Evolutionary conservation across 2,888 invertebrate genomes (phyloP), one percentile per base, ranked within the genome.

Genomic region (Brassicogethes aeneus): DNA sequence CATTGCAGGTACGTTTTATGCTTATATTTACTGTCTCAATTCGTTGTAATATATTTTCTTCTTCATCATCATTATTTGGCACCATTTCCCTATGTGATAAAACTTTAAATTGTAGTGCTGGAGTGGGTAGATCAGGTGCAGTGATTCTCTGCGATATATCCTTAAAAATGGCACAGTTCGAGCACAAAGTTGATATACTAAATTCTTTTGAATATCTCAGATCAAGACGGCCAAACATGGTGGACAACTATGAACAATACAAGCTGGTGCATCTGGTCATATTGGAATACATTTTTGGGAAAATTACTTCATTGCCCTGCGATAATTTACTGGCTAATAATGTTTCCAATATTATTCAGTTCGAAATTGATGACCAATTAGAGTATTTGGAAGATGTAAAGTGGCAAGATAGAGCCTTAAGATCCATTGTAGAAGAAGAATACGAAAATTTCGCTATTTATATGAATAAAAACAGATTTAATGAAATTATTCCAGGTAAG

Each of bases 121-220:
- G 79, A 2, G 75, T 77, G 14, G 78, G 78, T 2, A 65, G 77
- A 46, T 78, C 79, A 3, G 79, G 79, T 7, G 77, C 76, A 1
- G 69, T 78, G 16, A 71, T 78, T 39, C 64, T 77, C n/a, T 71
- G 74, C 44, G 77, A 79, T 51, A 70, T 73, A 39, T 68, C 72
- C 46, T 54, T 77, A 30, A 66, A 73, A 39, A 68, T 69, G 64
- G 70, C 70, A 2, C 64, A 65, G 0, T 56, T 60, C 8, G 69
- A 71, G 48, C 62, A 65, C 17, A 54, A 43, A 5, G 48, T 68
- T 3, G 66, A 67, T 45, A 50, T 57, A n/a, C 45, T 65, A 2
- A 48, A 57, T 29, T 50, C 57, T 43, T 50, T 63, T 17, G 54
- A 62, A 39, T 55, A 57, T 34, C 37, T 69, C 5, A 53, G 68